Percentiles rank a stretch among this genome's conserved stretches.
phyloP scores from a whole-genome alignment of 2,888 invertebrate genomes.

The Mesorhabditis sp. region DNA sequence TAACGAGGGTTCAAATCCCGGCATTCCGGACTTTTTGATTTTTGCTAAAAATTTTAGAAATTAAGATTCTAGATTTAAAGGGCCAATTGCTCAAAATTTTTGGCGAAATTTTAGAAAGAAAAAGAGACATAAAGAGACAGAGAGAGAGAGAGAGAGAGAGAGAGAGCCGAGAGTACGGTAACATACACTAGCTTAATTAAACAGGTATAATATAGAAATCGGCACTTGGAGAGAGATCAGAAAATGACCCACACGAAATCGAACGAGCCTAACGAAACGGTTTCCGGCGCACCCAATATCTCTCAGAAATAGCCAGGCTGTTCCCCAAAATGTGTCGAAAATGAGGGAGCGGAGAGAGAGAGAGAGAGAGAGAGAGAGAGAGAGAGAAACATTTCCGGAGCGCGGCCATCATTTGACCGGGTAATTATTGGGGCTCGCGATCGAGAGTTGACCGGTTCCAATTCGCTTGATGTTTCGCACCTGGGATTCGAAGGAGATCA shows the following conservation, averaged over 20 bases:
- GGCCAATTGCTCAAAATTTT: conserved; percentile 7
- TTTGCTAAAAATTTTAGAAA: too few relatives aligned
- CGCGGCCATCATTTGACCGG: not conserved
- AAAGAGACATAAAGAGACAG: not conserved
- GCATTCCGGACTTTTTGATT: too few relatives aligned
- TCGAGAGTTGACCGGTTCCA: too few relatives aligned
- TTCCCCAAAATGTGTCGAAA: not conserved
- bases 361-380: conserved; percentile 8
- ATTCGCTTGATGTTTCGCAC: too few relatives aligned
- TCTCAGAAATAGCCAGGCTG: not conserved
- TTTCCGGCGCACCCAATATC: not conserved
- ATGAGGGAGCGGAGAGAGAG: not conserved
- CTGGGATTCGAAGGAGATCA: too few relatives aligned
- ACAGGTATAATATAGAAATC: not conserved
- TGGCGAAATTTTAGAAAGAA: conserved; percentile 14
- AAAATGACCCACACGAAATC: too few relatives aligned
- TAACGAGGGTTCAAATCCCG: too few relatives aligned
- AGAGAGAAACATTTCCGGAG: conserved; percentile 5
- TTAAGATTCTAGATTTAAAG: not conserved
- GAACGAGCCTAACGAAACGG: not conserved
- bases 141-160: conserved; percentile 6
- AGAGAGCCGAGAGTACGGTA: not conserved
- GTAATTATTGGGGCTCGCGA: not conserved
- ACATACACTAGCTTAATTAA: not conserved
- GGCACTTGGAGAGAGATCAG: not conserved